Evolutionary conservation across 2,797 vertebrate species (phyloP).

Genomic region (Pterois miles): DNA sequence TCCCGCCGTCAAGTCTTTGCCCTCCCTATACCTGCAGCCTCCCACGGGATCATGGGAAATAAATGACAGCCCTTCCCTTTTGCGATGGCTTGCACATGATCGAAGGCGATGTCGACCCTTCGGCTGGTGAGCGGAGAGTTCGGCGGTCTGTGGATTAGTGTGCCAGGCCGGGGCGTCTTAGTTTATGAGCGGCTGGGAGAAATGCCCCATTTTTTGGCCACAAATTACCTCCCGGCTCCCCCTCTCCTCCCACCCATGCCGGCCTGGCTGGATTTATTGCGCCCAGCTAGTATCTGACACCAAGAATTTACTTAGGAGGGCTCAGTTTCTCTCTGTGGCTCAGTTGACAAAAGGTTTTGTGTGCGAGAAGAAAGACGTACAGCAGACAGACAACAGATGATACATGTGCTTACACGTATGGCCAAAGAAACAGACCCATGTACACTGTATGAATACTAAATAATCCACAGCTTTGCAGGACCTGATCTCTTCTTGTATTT

Average conservation of each 20-base stretch:
- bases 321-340: slow-evolving; percentile 49
- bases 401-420: neutral
- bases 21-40: slow-evolving; percentile 41
- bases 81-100: slow-evolving; percentile 80
- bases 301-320: slow-evolving; percentile 70
- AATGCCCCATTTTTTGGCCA: slow-evolving; percentile 68
- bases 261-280: slow-evolving; percentile 74
- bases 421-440: neutral
- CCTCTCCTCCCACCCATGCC: slow-evolving; percentile 42
- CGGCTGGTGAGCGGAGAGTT: slow-evolving; percentile 57
- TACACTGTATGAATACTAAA: neutral
- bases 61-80: slow-evolving; percentile 65
- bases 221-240: slow-evolving; percentile 71
- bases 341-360: slow-evolving; percentile 5
- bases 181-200: slow-evolving; percentile 72
- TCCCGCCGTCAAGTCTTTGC: slow-evolving; percentile 58
- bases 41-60: slow-evolving; percentile 73
- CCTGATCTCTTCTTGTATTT: neutral
- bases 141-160: slow-evolving; percentile 70
- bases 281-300: slow-evolving; percentile 68
- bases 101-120: slow-evolving; percentile 73
- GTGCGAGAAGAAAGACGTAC: slow-evolving; percentile 16
- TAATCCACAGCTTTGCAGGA: neutral
- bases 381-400: slow-evolving; percentile 1
- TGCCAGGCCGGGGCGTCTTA: slow-evolving; percentile 61